Evolutionary conservation across 2,888 invertebrate species (phyloP).

Genomic region (Leptothorax acervorum): DNA sequence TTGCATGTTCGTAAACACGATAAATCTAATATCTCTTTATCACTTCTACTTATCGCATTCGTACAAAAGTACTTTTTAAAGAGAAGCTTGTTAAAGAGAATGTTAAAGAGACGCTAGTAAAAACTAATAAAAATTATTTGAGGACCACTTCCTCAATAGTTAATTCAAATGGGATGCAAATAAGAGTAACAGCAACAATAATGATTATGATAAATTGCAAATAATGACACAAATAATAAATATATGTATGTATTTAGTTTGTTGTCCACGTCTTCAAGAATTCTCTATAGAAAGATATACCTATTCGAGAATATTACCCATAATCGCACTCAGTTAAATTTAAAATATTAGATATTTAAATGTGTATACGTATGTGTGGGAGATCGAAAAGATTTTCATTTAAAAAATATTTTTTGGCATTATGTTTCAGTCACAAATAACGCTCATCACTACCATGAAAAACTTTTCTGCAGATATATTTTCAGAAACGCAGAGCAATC

Average conservation of each 20-base stretch:
- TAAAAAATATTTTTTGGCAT: background rate
- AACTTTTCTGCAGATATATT: conserved; percentile 58
- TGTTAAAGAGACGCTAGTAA: too few species aligned
- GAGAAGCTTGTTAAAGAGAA: too few species aligned
- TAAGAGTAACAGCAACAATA: too few species aligned
- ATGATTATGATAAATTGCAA: too few species aligned
- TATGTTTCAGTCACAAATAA: conserved; percentile 1
- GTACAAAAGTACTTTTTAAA: too few species aligned
- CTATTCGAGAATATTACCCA: background rate
- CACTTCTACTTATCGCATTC: too few species aligned
- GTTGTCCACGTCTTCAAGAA: background rate
- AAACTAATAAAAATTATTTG: too few species aligned
- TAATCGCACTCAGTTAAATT: background rate
- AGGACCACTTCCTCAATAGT: too few species aligned
- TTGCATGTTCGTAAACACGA: too few species aligned
- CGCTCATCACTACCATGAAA: conserved; percentile 34
- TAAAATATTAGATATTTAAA: background rate
- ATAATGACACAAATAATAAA: too few species aligned
- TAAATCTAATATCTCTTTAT: too few species aligned
- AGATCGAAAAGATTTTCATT: background rate
- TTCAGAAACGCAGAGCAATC: conserved; percentile 56
- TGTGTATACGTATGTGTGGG: background rate
- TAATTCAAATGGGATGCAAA: too few species aligned
- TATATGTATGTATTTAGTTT: background rate
- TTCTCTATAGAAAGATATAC: background rate